phyloP scores from a whole-genome alignment of 2,888 invertebrate genomes.

The Chymomyza fuscimana region DNA sequence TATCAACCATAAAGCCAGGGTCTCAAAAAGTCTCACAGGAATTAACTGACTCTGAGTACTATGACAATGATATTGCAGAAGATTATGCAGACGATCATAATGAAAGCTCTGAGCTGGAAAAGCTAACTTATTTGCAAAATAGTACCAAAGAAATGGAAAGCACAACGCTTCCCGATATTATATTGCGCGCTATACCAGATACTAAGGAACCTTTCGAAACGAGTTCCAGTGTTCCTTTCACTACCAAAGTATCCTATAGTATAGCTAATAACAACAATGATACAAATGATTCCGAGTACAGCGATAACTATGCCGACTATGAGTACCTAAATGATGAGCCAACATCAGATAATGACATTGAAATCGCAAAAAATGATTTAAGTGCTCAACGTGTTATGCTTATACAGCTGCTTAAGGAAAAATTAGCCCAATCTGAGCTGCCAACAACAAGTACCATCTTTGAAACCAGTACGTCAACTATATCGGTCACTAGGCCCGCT shows the following conservation, averaged over 20 bases:
- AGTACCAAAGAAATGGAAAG: background rate
- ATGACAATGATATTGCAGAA: conserved; percentile 37
- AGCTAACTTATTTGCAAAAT: background rate
- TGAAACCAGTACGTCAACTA: background rate
- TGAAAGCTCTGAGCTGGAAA: background rate
- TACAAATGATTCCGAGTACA: conserved; percentile 22
- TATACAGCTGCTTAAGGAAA: conserved; percentile 37
- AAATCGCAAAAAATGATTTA: conserved; percentile 8
- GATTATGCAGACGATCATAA: conserved; percentile 36
- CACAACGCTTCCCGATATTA: conserved; percentile 1
- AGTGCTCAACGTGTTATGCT: conserved; percentile 39
- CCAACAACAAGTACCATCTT: background rate
- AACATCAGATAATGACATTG: conserved; percentile 16
- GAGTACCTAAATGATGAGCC: conserved; percentile 58
- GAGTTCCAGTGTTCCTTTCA: conserved; percentile 20
- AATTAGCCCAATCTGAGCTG: conserved; percentile 25
- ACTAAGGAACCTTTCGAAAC: conserved; percentile 30
- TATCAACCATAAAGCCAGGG: background rate
- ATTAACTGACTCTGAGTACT: conserved; percentile 35
- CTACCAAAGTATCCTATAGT: background rate
- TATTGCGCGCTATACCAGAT: background rate
- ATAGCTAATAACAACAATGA: background rate
- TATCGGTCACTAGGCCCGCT: background rate
- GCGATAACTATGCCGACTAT: conserved; percentile 41
- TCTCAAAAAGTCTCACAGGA: conserved; percentile 22